Percentiles rank a stretch among this genome's conserved stretches.
Conservation (phyloP, 2,797 vertebrate species). For the Rousettus madagascariensis region DNA sequence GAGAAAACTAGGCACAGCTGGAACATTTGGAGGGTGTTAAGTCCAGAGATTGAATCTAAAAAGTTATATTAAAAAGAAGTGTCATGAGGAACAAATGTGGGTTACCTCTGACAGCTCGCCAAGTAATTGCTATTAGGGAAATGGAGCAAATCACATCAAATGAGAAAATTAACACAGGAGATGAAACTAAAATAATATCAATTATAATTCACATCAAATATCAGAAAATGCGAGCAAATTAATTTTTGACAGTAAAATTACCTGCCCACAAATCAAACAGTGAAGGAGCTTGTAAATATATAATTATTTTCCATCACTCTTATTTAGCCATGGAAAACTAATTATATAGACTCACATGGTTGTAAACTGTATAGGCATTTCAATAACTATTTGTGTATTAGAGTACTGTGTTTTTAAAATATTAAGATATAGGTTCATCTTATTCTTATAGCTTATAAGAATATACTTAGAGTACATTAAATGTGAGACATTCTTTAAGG, state of each 20-base stretch:
- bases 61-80: constrained; percentile 49
- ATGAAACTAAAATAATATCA: constrained; percentile 47
- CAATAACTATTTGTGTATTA: neutral
- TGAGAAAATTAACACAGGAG: constrained; percentile 69
- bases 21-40: constrained; percentile 74
- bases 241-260: constrained; percentile 67
- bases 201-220: constrained; percentile 52
- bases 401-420: neutral
- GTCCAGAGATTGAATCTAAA: constrained; percentile 61
- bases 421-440: neutral
- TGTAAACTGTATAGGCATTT: neutral
- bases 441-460: neutral
- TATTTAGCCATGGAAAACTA: constrained; percentile 16
- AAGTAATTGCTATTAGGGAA: constrained; percentile 92
- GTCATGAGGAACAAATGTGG: constrained; percentile 65
- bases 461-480: neutral
- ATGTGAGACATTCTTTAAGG: neutral
- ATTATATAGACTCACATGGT: neutral
- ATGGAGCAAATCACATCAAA: constrained; percentile 81
- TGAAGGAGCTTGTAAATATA: constrained; percentile 39
- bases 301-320: constrained; percentile 24
- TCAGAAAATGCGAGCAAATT: constrained; percentile 41
- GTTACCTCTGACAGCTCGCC: constrained; percentile 98
- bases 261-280: constrained; percentile 39
- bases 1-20: constrained; percentile 58